Percentiles rank a stretch among this genome's conserved stretches.
Evolutionary conservation across 2,113 vertebrate species (phyloP).

Genomic region (Hymenochirus boettgeri): DNA sequence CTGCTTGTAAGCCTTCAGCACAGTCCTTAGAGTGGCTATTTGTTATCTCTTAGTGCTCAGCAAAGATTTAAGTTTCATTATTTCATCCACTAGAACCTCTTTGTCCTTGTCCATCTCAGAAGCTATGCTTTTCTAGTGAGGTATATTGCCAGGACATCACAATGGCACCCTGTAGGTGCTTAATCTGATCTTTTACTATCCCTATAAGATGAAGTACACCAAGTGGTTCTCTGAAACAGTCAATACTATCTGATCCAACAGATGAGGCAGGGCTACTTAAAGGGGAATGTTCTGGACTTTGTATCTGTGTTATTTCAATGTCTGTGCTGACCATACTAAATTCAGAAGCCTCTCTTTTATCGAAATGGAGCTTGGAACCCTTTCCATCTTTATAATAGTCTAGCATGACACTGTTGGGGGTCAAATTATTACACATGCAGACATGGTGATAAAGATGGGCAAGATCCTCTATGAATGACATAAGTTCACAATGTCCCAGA

Average conservation of each 20-base stretch:
- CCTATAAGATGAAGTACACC: slow-evolving; percentile 68
- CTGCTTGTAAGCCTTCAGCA: slow-evolving; percentile 83
- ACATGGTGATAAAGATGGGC: slow-evolving; percentile 78
- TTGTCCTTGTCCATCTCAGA: slow-evolving; percentile 65
- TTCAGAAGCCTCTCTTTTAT: slow-evolving; percentile 60
- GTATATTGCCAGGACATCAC: slow-evolving; percentile 67
- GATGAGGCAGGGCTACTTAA: slow-evolving; percentile 61
- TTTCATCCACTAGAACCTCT: slow-evolving; percentile 71
- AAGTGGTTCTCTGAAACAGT: slow-evolving; percentile 67
- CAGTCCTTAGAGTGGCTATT: slow-evolving; percentile 79
- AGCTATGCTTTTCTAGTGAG: slow-evolving; percentile 53
- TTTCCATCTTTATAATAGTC: slow-evolving; percentile 69
- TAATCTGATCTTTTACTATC: slow-evolving; percentile 72
- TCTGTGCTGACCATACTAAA: slow-evolving; percentile 58
- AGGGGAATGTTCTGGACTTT: slow-evolving; percentile 54
- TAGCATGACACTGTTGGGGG: slow-evolving; percentile 71
- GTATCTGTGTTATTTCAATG: slow-evolving; percentile 44
- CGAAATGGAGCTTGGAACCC: slow-evolving; percentile 43
- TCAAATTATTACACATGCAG: slow-evolving; percentile 73
- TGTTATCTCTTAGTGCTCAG: slow-evolving; percentile 81
- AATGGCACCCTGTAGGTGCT: slow-evolving; percentile 75
- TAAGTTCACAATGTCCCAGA: slow-evolving; percentile 72
- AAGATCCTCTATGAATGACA: slow-evolving; percentile 74
- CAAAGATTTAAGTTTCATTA: slow-evolving; percentile 75
- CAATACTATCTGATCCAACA: slow-evolving; percentile 43